phyloP scores from a whole-genome alignment of 2,797 vertebrate species.

The Thunnus albacares region DNA sequence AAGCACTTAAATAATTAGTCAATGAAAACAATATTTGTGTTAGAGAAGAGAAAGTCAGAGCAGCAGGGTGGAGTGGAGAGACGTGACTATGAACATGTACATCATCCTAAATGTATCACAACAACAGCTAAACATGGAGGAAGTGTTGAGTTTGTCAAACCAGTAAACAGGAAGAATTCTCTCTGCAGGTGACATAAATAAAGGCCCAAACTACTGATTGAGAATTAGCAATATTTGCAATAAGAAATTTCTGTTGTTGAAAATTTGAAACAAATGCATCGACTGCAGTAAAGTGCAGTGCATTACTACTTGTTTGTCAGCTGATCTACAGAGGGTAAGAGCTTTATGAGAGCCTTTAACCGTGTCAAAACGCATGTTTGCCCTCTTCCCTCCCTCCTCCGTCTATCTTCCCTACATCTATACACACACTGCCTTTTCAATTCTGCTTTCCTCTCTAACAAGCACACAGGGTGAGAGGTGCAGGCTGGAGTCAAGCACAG shows the following conservation, averaged over 20 bases:
- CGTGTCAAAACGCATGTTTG: slow-evolving; percentile 45
- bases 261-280: neutral
- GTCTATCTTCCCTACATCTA: slow-evolving; percentile 28
- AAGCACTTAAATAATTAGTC: neutral
- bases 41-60: neutral
- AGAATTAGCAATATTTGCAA: neutral
- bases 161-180: neutral
- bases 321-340: slow-evolving; percentile 42
- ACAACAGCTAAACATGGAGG: neutral
- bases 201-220: neutral
- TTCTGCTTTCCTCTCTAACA: slow-evolving; percentile 70
- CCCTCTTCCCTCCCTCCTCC: slow-evolving; percentile 28
- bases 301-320: neutral
- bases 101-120: neutral
- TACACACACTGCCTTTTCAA: slow-evolving; percentile 49
- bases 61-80: too few species aligned
- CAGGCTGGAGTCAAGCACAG: slow-evolving; percentile 76
- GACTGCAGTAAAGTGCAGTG: neutral
- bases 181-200: neutral
- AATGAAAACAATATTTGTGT: neutral
- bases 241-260: neutral
- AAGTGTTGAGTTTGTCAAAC: neutral
- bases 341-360: slow-evolving; percentile 46
- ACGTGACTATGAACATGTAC: neutral
- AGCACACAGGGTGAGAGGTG: slow-evolving; percentile 73